Evolutionary conservation across 2,888 invertebrate species (phyloP).

Genomic region (Oxystoma pomonae): DNA sequence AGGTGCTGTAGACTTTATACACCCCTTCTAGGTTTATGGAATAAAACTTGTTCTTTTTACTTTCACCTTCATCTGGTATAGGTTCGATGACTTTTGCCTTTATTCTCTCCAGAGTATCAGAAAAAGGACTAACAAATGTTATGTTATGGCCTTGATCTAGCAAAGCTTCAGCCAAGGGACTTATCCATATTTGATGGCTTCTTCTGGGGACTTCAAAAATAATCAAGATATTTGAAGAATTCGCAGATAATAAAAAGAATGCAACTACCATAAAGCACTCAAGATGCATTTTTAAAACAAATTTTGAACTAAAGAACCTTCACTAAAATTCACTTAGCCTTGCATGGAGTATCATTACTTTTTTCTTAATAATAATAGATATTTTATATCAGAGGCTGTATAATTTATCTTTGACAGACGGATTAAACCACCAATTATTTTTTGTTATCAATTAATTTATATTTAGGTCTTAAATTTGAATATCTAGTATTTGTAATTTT

Average conservation of each 20-base stretch:
- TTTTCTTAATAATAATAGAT: too few species aligned
- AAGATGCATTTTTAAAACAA: neutral
- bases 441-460: too few species aligned
- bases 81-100: neutral
- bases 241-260: neutral
- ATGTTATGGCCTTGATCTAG: constrained; percentile 26
- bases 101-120: constrained; percentile 7
- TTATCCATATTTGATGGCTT: constrained; percentile 30
- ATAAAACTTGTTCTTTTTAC: constrained; percentile 17
- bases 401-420: too few species aligned
- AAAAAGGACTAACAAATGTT: constrained; percentile 25
- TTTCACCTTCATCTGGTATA: constrained; percentile 3
- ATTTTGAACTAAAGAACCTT: too few species aligned
- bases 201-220: constrained; percentile 18
- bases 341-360: too few species aligned
- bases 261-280: neutral
- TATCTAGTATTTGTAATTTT: too few species aligned
- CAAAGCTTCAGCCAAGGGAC: constrained; percentile 22
- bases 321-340: too few species aligned
- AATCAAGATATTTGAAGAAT: constrained; percentile 16
- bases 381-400: too few species aligned
- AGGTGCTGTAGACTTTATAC: neutral
- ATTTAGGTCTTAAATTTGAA: too few species aligned
- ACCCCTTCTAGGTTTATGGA: constrained; percentile 24
- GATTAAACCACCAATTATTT: too few species aligned